phyloP scores from a whole-genome alignment of 2,888 invertebrate species.

The Leptopilina drosophilae region DNA sequence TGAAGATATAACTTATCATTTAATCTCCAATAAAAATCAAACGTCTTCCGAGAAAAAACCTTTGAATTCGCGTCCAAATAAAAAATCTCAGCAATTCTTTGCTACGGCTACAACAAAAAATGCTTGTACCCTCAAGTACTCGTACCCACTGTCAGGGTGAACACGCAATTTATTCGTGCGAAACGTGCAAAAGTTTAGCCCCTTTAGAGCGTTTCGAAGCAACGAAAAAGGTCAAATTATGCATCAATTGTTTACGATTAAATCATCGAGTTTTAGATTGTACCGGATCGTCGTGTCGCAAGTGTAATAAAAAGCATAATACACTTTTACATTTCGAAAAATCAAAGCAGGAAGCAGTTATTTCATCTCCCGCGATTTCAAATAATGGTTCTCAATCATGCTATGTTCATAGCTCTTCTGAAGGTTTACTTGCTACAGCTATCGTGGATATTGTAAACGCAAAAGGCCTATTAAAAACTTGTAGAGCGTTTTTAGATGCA shows the following conservation, averaged over 20 bases:
- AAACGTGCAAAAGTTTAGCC: neutral
- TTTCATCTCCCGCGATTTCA: neutral
- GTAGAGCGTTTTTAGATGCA: neutral
- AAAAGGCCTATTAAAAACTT: neutral
- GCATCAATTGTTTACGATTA: constrained; percentile 8
- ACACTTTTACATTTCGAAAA: neutral
- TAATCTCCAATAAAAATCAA: neutral
- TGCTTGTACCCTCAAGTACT: too few relatives aligned
- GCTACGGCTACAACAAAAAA: neutral
- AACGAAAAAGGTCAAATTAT: neutral
- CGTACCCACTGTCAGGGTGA: neutral
- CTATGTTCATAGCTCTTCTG: neutral
- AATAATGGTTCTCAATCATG: neutral
- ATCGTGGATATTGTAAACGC: neutral
- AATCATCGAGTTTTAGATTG: neutral
- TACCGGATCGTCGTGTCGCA: neutral
- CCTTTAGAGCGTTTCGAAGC: neutral
- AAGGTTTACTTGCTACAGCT: neutral
- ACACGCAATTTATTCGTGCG: neutral
- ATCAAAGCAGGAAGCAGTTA: neutral
- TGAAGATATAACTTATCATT: neutral
- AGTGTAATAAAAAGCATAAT: neutral
- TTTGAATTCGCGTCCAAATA: neutral
- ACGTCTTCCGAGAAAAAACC: neutral
- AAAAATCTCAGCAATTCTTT: neutral